A percentile compares a stretch with the other conserved stretches of the same genome.
These are phyloP conservation scores for Amiota communis DNA, from an alignment of 2,888 invertebrate species.

Conservation along the genomic window DNA sequence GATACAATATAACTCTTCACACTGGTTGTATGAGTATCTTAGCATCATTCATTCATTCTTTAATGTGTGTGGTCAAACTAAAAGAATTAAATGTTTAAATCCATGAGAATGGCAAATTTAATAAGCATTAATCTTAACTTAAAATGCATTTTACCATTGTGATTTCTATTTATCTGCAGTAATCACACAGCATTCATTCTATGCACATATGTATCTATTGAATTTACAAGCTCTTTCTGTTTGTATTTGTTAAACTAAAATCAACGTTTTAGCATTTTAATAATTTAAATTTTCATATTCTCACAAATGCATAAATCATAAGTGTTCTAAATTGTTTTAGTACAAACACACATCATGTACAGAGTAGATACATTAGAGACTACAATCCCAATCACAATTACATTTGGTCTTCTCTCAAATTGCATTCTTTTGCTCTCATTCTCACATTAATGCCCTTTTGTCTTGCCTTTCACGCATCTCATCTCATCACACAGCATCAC, in stretches of 20 bases:
- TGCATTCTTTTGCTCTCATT: slow-evolving; percentile 24
- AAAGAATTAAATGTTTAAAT: background rate
- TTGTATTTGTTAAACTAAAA: too few species aligned
- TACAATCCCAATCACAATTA: too few species aligned
- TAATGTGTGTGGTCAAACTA: slow-evolving; percentile 28
- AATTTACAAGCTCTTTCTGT: too few species aligned
- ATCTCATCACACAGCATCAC: background rate
- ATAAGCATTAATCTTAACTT: slow-evolving; percentile 17
- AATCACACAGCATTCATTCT: background rate
- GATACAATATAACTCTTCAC: slow-evolving; percentile 47
- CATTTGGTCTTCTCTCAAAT: slow-evolving; percentile 14
- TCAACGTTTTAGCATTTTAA: slow-evolving; percentile 32
- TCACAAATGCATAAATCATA: slow-evolving; percentile 44
- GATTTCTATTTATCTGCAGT: slow-evolving; percentile 17
- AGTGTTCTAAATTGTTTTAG: slow-evolving; percentile 57
- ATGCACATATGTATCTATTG: background rate
- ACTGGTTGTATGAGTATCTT: slow-evolving; percentile 32
- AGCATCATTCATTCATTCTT: background rate
- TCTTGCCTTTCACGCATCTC: slow-evolving; percentile 1
- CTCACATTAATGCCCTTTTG: slow-evolving; percentile 1
- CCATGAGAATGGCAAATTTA: background rate
- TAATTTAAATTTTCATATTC: slow-evolving; percentile 30
- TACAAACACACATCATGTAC: background rate
- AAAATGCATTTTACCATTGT: slow-evolving; percentile 9
- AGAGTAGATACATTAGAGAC: background rate